Conservation (phyloP, 2,888 invertebrate genomes). For the Drosophila percnosoma region DNA sequence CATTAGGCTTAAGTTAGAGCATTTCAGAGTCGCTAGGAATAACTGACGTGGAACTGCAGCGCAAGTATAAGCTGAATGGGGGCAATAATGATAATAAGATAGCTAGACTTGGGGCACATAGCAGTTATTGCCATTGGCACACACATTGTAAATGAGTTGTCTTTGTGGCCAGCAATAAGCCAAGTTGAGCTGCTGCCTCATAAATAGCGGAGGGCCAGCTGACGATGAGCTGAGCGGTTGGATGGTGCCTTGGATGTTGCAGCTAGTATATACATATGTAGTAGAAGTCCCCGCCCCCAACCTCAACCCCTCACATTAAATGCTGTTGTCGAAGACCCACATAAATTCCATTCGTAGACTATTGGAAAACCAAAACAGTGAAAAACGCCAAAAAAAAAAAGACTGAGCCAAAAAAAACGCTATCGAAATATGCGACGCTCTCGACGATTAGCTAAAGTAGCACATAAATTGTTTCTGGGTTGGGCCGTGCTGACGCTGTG, state of each 20-base stretch:
- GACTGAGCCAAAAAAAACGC: not conserved
- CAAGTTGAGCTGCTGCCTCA: slow-evolving; percentile 49
- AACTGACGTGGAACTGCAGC: not conserved
- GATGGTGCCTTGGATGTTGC: slow-evolving; percentile 5
- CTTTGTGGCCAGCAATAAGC: slow-evolving; percentile 43
- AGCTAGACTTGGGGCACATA: slow-evolving; percentile 10
- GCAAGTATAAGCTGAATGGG: not conserved
- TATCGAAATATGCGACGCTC: slow-evolving; percentile 47
- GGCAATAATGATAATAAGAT: slow-evolving; percentile 35
- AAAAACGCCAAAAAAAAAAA: slow-evolving; percentile 23
- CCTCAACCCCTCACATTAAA: slow-evolving; percentile 6
- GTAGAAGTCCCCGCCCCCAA: not conserved
- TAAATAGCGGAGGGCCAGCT: slow-evolving; percentile 41
- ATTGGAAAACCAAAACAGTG: slow-evolving; percentile 45
- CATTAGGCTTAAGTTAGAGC: not conserved
- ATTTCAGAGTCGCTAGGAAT: not conserved
- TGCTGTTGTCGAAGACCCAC: slow-evolving; percentile 31
- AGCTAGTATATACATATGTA: not conserved
- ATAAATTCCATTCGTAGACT: slow-evolving; percentile 61
- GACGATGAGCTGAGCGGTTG: slow-evolving; percentile 26
- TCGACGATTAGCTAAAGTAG: slow-evolving; percentile 69
- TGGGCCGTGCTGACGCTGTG: slow-evolving; percentile 43
- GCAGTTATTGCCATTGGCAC: slow-evolving; percentile 54
- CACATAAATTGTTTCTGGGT: slow-evolving; percentile 60
- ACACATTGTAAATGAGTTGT: slow-evolving; percentile 67